Evolutionary conservation across 2,888 invertebrate genomes (phyloP).

Genomic region (Daptonema setosum): DNA sequence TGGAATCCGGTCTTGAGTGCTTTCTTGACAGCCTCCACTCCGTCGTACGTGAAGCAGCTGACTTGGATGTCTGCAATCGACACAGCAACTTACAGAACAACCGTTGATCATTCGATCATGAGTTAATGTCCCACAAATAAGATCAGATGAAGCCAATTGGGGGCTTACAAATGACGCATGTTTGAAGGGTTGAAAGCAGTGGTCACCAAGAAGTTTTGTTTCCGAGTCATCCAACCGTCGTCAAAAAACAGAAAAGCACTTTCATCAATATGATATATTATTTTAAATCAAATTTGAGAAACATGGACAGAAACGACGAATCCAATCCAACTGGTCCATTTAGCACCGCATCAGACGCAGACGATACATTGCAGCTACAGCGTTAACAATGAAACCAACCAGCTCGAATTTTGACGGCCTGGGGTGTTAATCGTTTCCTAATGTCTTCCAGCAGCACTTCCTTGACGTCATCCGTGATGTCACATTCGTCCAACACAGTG

Average conservation of each 20-base stretch:
- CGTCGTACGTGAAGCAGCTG: slow-evolving; percentile 85
- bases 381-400: slow-evolving; percentile 32
- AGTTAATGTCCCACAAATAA: too few relatives aligned
- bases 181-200: too few relatives aligned
- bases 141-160: too few relatives aligned
- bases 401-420: slow-evolving; percentile 80
- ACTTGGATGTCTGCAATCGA: slow-evolving; percentile 54
- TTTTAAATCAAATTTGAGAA: background rate
- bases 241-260: background rate
- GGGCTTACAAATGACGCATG: too few relatives aligned
- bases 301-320: background rate
- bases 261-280: background rate
- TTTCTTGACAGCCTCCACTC: slow-evolving; percentile 84
- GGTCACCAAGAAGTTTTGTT: too few relatives aligned
- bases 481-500: slow-evolving; percentile 78
- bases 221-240: too few relatives aligned
- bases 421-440: slow-evolving; percentile 79
- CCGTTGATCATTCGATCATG: too few relatives aligned
- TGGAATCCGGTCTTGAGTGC: slow-evolving; percentile 71
- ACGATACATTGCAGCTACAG: too few relatives aligned
- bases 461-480: slow-evolving; percentile 70
- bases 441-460: slow-evolving; percentile 79
- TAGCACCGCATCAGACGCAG: too few relatives aligned
- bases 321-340: too few relatives aligned
- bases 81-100: too few relatives aligned